A percentile compares a stretch with the other conserved stretches of the same genome.
These are phyloP conservation scores for Strigops habroptila DNA, from an alignment of 2,113 vertebrate genomes.

Conservation along the genomic window DNA sequence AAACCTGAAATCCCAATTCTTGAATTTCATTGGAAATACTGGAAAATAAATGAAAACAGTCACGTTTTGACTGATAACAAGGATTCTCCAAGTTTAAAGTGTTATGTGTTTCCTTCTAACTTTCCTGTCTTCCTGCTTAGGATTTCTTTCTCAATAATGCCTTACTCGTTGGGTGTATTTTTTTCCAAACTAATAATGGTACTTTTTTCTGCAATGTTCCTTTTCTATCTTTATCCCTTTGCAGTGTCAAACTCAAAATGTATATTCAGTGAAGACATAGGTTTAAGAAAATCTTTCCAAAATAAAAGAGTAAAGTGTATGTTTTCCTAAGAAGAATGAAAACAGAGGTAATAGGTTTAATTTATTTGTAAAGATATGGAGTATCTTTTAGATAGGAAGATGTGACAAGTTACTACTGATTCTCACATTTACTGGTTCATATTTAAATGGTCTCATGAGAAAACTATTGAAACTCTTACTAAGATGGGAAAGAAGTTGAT, in stretches of 20 bases:
- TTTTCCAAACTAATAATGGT: not conserved
- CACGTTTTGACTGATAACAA: not conserved
- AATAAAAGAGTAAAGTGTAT: not conserved
- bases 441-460: conserved; percentile 1
- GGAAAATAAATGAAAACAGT: not conserved
- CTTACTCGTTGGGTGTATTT: not conserved
- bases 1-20: not conserved
- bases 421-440: not conserved
- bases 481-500: conserved; percentile 11
- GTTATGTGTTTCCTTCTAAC: not conserved
- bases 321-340: not conserved
- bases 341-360: not conserved
- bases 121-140: not conserved
- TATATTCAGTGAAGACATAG: not conserved
- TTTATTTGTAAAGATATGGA: not conserved
- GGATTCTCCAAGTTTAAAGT: not conserved
- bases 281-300: not conserved
- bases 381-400: not conserved
- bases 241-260: not conserved
- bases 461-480: conserved; percentile 42
- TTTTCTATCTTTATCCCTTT: not conserved
- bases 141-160: not conserved
- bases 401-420: not conserved
- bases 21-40: too few relatives aligned
- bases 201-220: not conserved